These are phyloP conservation scores for Chloroclysta siterata DNA, from an alignment of 2,888 invertebrate genomes.

Conservation along the genomic window DNA sequence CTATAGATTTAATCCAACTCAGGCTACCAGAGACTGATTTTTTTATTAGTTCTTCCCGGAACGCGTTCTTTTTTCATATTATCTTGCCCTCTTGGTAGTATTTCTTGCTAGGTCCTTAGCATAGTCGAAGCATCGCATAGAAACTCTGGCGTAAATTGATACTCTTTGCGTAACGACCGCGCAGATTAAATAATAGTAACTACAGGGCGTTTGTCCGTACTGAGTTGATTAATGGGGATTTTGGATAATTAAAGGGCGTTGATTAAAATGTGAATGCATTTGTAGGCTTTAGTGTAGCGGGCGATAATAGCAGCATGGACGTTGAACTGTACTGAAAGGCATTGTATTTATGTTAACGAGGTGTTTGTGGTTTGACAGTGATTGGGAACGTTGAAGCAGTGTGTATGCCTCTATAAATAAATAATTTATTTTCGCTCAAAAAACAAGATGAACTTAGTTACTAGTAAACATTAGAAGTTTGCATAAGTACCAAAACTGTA, in stretches of 20 bases:
- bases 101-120: too few relatives aligned
- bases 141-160: neutral
- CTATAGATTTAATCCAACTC: too few relatives aligned
- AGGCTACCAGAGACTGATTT: too few relatives aligned
- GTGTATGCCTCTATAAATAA: too few relatives aligned
- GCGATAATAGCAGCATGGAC: neutral
- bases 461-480: too few relatives aligned
- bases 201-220: conserved; percentile 1
- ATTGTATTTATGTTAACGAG: conserved; percentile 9
- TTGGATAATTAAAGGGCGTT: conserved; percentile 15
- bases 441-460: too few relatives aligned
- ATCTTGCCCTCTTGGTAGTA: too few relatives aligned
- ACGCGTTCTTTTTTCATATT: too few relatives aligned
- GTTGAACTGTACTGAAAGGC: neutral
- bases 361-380: neutral
- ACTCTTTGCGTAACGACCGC: conserved; percentile 8
- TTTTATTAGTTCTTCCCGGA: too few relatives aligned
- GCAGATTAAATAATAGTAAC: conserved; percentile 6
- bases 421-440: too few relatives aligned
- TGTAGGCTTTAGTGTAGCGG: neutral
- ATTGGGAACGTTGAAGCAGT: neutral
- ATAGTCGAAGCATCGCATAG: neutral
- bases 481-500: too few relatives aligned
- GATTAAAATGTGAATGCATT: conserved; percentile 12
- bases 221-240: conserved; percentile 19